A percentile compares a stretch with the other conserved stretches of the same genome.
phyloP scores from a whole-genome alignment of 2,797 vertebrate species.

The Babyrousa celebensis region DNA sequence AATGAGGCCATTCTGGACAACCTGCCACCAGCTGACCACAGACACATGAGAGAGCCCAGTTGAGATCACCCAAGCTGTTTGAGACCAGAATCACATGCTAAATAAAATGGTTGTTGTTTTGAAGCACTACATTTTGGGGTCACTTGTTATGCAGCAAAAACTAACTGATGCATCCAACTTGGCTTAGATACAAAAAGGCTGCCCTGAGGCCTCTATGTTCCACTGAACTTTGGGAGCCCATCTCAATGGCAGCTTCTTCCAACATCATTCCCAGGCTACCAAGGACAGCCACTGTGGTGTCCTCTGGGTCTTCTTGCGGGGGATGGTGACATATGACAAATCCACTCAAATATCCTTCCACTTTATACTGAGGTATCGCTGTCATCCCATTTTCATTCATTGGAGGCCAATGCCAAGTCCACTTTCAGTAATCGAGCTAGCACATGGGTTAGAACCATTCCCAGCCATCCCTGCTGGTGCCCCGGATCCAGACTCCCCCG shows the following conservation, averaged over 20 bases:
- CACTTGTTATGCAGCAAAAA: background rate
- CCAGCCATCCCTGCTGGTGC: background rate
- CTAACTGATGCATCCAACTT: background rate
- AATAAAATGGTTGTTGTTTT: background rate
- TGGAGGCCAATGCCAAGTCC: background rate
- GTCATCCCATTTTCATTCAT: background rate
- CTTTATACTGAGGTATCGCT: background rate
- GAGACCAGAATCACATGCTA: too few relatives aligned
- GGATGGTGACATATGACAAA: background rate
- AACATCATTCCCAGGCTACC: background rate
- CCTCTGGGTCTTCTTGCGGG: background rate
- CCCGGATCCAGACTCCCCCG: too few relatives aligned
- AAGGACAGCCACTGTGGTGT: background rate
- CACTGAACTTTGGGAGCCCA: background rate
- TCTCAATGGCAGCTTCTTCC: background rate
- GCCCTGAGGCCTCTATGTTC: background rate
- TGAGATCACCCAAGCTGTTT: background rate
- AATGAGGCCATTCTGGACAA: background rate
- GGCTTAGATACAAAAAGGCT: background rate
- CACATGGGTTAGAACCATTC: background rate
- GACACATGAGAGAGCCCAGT: background rate
- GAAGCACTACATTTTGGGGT: background rate
- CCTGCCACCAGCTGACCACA: background rate
- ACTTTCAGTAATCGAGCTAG: background rate
- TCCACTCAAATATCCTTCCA: too few relatives aligned